phyloP scores from a whole-genome alignment of 2,113 vertebrate genomes.

The Acanthisitta chloris region DNA sequence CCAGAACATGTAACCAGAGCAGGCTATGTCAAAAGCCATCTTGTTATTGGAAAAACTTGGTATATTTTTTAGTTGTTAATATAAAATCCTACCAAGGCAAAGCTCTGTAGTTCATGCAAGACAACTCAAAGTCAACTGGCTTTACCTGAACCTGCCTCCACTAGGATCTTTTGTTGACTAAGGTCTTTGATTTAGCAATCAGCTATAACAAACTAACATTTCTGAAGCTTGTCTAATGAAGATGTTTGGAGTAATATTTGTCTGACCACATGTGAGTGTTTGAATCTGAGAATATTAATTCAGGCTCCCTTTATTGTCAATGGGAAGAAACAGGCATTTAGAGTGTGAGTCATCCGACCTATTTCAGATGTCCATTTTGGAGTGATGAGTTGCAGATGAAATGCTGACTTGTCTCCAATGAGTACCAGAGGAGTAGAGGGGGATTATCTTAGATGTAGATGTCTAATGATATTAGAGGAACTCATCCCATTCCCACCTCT shows the following conservation, averaged over 20 bases:
- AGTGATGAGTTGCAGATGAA: conserved; percentile 44
- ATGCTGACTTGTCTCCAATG: not conserved
- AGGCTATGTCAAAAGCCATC: not conserved
- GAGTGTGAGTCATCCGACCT: conserved; percentile 35
- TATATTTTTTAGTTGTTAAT: not conserved
- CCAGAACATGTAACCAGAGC: not conserved
- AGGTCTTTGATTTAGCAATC: not conserved
- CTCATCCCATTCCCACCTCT: not conserved
- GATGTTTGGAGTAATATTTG: not conserved
- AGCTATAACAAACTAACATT: not conserved
- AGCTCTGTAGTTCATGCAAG: not conserved
- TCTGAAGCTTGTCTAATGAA: not conserved
- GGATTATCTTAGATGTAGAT: not conserved
- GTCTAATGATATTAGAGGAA: not conserved
- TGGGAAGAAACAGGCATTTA: not conserved
- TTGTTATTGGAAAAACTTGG: not conserved
- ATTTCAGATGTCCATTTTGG: conserved; percentile 18
- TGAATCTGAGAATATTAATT: conserved; percentile 21
- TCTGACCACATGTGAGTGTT: not conserved
- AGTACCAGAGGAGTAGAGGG: not conserved
- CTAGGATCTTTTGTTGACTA: not conserved
- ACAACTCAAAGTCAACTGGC: not conserved
- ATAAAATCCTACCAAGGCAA: not conserved
- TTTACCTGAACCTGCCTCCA: not conserved
- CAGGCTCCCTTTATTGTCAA: conserved; percentile 12